Base-by-base conservation (phyloP, 2,888 invertebrate genomes). In the Atrina japonica region DNA sequence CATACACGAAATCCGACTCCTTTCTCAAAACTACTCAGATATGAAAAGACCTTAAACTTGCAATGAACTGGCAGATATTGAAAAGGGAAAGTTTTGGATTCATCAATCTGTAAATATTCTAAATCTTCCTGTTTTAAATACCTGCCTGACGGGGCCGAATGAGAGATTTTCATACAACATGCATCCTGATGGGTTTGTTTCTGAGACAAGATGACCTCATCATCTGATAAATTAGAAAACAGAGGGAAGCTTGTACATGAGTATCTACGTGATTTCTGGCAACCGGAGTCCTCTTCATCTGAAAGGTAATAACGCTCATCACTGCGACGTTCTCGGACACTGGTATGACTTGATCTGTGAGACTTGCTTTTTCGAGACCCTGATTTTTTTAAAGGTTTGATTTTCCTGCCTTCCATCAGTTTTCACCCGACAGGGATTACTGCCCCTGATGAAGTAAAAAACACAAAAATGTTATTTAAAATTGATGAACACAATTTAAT, bases 31-130 rank as follows among this genome's bases (percentile, higher is more conserved):
- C 82, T 82, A 35, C 72, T 72, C 25, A 90, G 78, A 56, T 83
- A 88, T 7, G 85, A 78, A 71, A 89, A 89, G 21, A 89, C 78
- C 65, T 86, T 88, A 21, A 88, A 70, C 76, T 88, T 85, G 72
- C 87, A 88, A 59, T 86, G 86, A 41, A 76, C 70, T 18, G 89
- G 88, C 30, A 90, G 75, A 29, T 75, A 68, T 50, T 83, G 70
- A 71, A 89, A 87, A 18, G 88, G 88, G 70, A 88, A 88, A 35
- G 64, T 27, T 21, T 70, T 63, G 5, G 25, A 14, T 23, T 11
- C 21, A 7, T 52, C 27, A 35, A 49, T 21, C 30, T 23, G 18
- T 45, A 14, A n/a, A 0, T 18, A n/a, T 6, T 18, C 61, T 30
- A 47, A 21, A 18, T 11, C 40, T 25, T 21, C 25, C 3, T 21